phyloP scores from a whole-genome alignment of 1,140 invertebrate species.

The Leguminivora glycinivorella region DNA sequence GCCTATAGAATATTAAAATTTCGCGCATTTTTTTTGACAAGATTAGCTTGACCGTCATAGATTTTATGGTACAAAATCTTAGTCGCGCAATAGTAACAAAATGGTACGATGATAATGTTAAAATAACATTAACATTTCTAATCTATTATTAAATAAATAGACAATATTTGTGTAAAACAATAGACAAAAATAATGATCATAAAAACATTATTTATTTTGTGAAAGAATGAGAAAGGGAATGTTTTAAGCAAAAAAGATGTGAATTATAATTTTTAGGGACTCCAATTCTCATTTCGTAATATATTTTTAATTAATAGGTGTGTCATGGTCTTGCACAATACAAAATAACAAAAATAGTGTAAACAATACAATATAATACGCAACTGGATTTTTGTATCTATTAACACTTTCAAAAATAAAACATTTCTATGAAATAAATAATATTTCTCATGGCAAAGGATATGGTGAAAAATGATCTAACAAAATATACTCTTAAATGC shows the following conservation, averaged over 20 bases:
- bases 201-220: not conserved
- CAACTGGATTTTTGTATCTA: not conserved
- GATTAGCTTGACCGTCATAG: no score
- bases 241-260: conserved; percentile 22
- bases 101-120: conserved; percentile 47
- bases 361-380: not conserved
- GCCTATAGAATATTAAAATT: no score
- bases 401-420: not conserved
- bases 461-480: conserved; percentile 30
- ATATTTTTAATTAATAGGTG: conserved; percentile 2
- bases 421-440: not conserved
- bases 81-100: conserved; percentile 43
- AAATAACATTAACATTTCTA: conserved; percentile 20
- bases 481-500: conserved; percentile 48
- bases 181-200: not conserved
- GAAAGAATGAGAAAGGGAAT: conserved; percentile 30
- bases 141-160: not conserved
- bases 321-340: not conserved
- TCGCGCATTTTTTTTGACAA: no score
- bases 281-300: conserved; percentile 25
- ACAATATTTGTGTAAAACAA: not conserved
- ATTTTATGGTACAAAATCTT: conserved; percentile 35
- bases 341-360: conserved; percentile 7
- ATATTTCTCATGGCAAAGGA: not conserved
- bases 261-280: not conserved